Evolutionary conservation across 37 sponge, comb jelly and placozoan genomes (phyloP).

Genomic region (Axinella damicornis): DNA sequence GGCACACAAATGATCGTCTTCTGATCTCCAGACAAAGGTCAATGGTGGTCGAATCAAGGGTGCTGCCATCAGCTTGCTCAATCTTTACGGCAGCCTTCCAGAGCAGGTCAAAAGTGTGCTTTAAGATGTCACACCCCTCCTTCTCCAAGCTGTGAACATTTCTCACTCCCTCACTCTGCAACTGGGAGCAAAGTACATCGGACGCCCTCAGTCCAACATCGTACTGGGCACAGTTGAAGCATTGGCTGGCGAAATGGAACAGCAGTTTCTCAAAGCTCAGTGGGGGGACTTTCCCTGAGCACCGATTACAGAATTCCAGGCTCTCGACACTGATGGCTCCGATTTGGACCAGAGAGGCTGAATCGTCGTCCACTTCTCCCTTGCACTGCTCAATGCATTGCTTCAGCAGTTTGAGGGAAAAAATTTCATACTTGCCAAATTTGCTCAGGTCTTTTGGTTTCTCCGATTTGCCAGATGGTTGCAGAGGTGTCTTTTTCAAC

Average conservation of each 20-base stretch:
- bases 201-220: background rate
- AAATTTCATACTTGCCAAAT: slow-evolving; percentile 2
- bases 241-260: slow-evolving; percentile 3
- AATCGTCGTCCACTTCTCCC: background rate
- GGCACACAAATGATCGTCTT: no score
- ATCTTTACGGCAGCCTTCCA: slow-evolving; percentile 10
- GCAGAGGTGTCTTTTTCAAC: no score
- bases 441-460: no score
- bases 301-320: background rate
- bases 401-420: slow-evolving; percentile 5
- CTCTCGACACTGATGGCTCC: background rate
- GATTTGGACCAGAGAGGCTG: background rate
- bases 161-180: background rate
- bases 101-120: slow-evolving; percentile 3
- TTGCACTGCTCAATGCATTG: slow-evolving; percentile 10
- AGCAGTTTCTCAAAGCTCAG: slow-evolving; percentile 5
- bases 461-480: no score
- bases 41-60: no score
- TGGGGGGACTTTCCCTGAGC: background rate
- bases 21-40: no score
- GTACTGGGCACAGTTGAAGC: slow-evolving; percentile 11
- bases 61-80: background rate
- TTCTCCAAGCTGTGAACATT: background rate
- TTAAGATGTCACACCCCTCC: background rate
- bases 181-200: background rate